Evolutionary conservation across 2,888 invertebrate genomes (phyloP), one percentile per base, ranked within the genome.

Genomic region (Ennomos fuscantarius): DNA sequence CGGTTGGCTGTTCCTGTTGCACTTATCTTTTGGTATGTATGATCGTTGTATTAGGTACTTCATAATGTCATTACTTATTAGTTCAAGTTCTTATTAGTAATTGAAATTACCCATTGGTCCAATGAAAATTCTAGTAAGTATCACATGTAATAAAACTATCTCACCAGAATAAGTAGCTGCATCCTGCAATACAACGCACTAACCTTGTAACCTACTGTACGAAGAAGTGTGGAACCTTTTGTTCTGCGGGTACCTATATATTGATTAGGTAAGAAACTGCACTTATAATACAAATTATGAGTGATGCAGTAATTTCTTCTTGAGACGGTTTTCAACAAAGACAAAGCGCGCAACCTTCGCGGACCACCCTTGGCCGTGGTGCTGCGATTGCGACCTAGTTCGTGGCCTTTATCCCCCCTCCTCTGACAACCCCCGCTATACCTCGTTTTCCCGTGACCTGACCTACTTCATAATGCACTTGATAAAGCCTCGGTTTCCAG

Each of bases 341-440:
- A 86, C 82, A 86, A 85, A 78, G 73, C 78, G 69, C 70, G 70
- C 87, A 89, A 91, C 89, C 89, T 90, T 89, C 86, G 83, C 72
- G 70, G 77, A 78, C 79, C 87, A 89, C 89, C 90, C 90, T 91
- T 91, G 90, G 90, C 90, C 89, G 87, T 91, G 90, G 87, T 84
- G 77, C 71, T 84, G 78, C 77, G 89, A 89, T 71, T 84, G 78
- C 77, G 89, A 89, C 89, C 88, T 81, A 89, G 83, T 82, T 90
- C 74, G 72, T 73, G 70, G 70, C 73, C 74, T 77, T 72, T 62
- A 69, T 63, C 68, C 64, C 65, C 64, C 69, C 67, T 68, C 61
- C 62, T 51, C 60, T 45, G 9, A 11, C 11, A 15, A 61, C 66
- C 53, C 66, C 64, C 65, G 62, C 73, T 67, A 69, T 64, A 67